These are phyloP conservation scores for Paramormyrops kingsleyae DNA, from an alignment of 2,113 vertebrate genomes.

Conservation along the genomic window DNA sequence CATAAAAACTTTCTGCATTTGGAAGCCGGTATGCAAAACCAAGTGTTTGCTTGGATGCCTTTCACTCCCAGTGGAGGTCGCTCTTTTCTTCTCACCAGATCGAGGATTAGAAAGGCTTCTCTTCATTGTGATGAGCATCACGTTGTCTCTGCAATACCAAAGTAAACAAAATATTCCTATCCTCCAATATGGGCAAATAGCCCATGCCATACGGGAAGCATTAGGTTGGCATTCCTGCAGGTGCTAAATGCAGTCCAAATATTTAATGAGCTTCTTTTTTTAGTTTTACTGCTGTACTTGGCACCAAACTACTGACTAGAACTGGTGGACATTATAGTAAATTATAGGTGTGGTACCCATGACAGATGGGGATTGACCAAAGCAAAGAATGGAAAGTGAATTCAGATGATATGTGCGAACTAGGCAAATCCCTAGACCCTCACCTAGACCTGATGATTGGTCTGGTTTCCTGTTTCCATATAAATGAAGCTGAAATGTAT, in stretches of 20 bases:
- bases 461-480: not conserved
- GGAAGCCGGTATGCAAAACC: not conserved
- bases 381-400: not conserved
- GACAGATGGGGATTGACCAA: not conserved
- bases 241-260: not conserved
- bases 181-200: not conserved
- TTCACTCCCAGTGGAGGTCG: not conserved
- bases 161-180: not conserved
- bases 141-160: not conserved
- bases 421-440: not conserved
- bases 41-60: not conserved
- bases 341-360: not conserved
- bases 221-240: slow-evolving; percentile 2
- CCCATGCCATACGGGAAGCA: slow-evolving; percentile 3
- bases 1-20: not conserved
- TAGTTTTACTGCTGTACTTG: not conserved
- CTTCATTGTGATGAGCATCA: not conserved
- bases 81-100: not conserved
- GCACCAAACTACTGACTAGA: not conserved
- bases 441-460: not conserved
- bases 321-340: not conserved
- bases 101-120: not conserved
- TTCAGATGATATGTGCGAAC: not conserved
- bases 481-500: not conserved
- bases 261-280: slow-evolving; percentile 7